Percentiles rank a stretch among this genome's conserved stretches.
phyloP scores from a whole-genome alignment of 2,888 invertebrate species.

The Cremastinae sp. region DNA sequence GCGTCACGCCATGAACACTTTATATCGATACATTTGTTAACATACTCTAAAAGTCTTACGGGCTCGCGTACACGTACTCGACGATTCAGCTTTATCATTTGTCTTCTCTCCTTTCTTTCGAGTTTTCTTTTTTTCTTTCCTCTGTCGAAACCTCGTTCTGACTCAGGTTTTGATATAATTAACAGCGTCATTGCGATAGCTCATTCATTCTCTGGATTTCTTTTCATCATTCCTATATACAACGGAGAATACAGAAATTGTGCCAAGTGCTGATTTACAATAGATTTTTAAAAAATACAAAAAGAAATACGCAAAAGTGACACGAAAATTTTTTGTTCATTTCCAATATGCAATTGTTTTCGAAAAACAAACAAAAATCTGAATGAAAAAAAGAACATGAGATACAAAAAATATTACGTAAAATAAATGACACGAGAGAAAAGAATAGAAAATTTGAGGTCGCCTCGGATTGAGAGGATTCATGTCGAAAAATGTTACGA shows the following conservation, averaged over 20 bases:
- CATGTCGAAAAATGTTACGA: not conserved
- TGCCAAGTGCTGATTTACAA: not conserved
- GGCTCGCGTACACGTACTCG: not conserved
- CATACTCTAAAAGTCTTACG: slow-evolving; percentile 17
- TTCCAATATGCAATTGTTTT: no score
- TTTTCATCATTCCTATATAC: not conserved
- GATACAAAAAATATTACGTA: not conserved
- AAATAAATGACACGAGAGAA: not conserved
- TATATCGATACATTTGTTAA: slow-evolving; percentile 35
- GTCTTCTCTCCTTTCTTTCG: slow-evolving; percentile 18
- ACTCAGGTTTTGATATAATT: slow-evolving; percentile 29
- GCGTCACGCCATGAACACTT: slow-evolving; percentile 43
- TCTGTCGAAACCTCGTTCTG: slow-evolving; percentile 34
- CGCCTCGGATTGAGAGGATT: not conserved
- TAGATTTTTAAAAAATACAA: no score
- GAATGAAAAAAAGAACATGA: not conserved
- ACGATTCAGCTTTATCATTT: slow-evolving; percentile 23
- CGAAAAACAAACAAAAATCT: not conserved
- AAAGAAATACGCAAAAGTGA: no score
- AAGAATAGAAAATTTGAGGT: not conserved
- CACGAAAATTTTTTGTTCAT: no score
- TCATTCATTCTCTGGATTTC: slow-evolving; percentile 14
- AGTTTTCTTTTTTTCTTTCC: no score
- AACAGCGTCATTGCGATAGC: slow-evolving; percentile 21
- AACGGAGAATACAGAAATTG: not conserved